Evolutionary conservation across 2,113 vertebrate species (phyloP).

Genomic region (Cyphomyrus discorhynchus): DNA sequence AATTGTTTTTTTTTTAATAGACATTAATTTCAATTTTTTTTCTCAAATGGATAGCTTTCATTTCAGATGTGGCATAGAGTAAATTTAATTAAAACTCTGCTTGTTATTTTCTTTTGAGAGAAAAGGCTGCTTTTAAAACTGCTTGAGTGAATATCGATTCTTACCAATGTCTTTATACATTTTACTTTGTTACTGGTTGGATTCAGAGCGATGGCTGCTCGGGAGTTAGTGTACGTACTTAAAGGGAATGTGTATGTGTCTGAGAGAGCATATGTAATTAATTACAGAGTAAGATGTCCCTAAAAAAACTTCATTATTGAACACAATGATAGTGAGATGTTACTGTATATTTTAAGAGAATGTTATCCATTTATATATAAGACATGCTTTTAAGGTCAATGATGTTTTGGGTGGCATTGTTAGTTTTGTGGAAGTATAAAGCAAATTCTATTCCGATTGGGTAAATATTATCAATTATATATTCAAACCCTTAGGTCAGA

Average conservation of each 20-base stretch:
- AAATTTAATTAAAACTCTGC: slow-evolving; percentile 10
- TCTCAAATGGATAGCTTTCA: slow-evolving; percentile 4
- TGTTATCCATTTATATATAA: slow-evolving; percentile 6
- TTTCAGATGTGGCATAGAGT: background rate
- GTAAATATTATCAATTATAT: slow-evolving; percentile 9
- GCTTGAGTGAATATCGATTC: slow-evolving; percentile 20
- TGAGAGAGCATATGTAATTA: slow-evolving; percentile 13
- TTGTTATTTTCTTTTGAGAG: slow-evolving; percentile 3
- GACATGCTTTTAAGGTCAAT: slow-evolving; percentile 4
- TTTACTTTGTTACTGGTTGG: slow-evolving; percentile 18
- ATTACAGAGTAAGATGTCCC: slow-evolving; percentile 13
- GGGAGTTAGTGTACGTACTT: background rate
- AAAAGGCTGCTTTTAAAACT: slow-evolving; percentile 20
- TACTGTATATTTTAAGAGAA: slow-evolving; percentile 9
- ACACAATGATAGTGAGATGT: slow-evolving; percentile 7
- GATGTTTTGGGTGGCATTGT: background rate
- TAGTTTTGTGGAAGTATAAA: background rate
- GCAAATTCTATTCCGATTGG: background rate
- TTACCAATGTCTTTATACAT: slow-evolving; percentile 20
- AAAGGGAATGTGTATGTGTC: background rate
- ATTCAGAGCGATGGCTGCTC: background rate
- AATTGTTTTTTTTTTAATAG: background rate
- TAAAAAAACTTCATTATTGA: slow-evolving; percentile 7
- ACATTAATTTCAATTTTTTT: background rate
- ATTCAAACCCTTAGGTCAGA: slow-evolving; percentile 3